Evolutionary conservation across 1,140 invertebrate species (phyloP).

Genomic region (Penaeus japonicus): DNA sequence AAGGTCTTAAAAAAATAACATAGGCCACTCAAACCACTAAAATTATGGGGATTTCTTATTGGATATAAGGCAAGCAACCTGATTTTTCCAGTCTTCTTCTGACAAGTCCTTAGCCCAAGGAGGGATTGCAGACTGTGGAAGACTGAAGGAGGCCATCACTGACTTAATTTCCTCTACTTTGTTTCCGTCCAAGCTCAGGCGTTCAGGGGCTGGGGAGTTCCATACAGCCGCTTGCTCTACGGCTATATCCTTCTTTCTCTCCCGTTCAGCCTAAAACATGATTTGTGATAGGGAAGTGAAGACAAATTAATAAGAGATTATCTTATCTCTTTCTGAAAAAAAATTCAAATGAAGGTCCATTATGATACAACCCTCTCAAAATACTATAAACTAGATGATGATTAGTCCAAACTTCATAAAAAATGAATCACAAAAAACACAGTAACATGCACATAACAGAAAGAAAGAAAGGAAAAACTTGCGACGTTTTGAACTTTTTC

Average conservation of each 20-base stretch:
- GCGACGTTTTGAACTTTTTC: no score
- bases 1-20: no score
- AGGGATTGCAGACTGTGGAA: slow-evolving; percentile 40
- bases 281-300: background rate
- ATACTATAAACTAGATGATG: no score
- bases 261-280: slow-evolving; percentile 13
- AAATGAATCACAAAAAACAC: no score
- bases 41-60: background rate
- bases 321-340: no score
- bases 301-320: no score
- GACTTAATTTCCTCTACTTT: slow-evolving; percentile 48
- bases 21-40: no score
- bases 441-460: no score
- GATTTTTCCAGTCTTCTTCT: slow-evolving; percentile 44
- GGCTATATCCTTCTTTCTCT: background rate
- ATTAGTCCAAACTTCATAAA: no score
- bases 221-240: slow-evolving; percentile 11
- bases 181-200: slow-evolving; percentile 18
- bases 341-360: no score
- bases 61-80: slow-evolving; percentile 15
- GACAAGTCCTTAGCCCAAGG: slow-evolving; percentile 40
- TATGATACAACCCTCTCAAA: no score
- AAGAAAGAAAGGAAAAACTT: no score
- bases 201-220: slow-evolving; percentile 32
- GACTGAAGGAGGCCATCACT: slow-evolving; percentile 38